Base-by-base conservation (phyloP, 2,888 invertebrate genomes). In the Scaptodrosophila latifasciaeformis region DNA sequence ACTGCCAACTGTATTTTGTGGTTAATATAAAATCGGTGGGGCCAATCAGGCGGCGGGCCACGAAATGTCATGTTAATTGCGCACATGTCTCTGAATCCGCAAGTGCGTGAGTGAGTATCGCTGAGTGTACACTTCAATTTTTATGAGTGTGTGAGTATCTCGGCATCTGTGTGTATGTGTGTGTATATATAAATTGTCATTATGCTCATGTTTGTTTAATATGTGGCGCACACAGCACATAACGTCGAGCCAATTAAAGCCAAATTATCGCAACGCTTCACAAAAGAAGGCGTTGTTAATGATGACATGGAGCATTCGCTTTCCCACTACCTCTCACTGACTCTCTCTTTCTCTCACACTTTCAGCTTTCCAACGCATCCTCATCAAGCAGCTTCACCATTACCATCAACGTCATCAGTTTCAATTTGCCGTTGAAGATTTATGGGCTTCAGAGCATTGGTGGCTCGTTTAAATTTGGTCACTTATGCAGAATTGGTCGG, bases 131-230 rank as follows among this genome's bases (percentile, higher is more conserved):
- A n/a, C n/a, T n/a, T n/a, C n/a, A n/a, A n/a, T n/a, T n/a, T 34
- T 13, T 27, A 47, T 39, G 18, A 13, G 5, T 42, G 18, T 27
- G 31, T 31, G 18, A 17, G 17, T 4, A 17, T 37, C 2, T 6
- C 10, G 37, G 6, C 37, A 45, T 19, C 31, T 34, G 37, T 27
- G 21, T 34, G 13, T 44, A 43, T 47, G 31, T 39, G 30, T 54
- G 44, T 40, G 65, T 37, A 53, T 61, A 61, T 75, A 63, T 63
- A 65, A 72, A 72, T 63, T 75, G 79, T 54, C 53, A 79, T 72
- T 79, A 76, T 79, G 72, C 72, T 72, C 79, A 72, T 72, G 72
- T 72, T 72, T 79, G 69, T 64, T 76, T 76, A 72, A 76, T 71
- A 71, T 78, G 79, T 71, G 56, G 65, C 68, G 65, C 68, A 65